Percentiles rank a stretch among this genome's conserved stretches.
Evolutionary conservation across 1,140 invertebrate species (phyloP).

Genomic region (Leptinotarsa defecta): DNA sequence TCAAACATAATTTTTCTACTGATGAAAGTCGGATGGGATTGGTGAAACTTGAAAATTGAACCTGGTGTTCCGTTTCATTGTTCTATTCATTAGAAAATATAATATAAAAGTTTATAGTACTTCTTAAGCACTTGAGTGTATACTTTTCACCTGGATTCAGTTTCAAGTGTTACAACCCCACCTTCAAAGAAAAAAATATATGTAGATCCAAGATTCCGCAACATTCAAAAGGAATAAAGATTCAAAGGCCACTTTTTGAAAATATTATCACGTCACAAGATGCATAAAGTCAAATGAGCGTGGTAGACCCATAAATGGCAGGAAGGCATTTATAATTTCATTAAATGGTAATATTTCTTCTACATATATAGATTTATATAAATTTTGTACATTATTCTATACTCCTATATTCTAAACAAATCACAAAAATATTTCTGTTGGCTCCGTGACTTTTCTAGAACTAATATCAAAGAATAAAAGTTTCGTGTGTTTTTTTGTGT

Average conservation of each 20-base stretch:
- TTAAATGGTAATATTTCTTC: conserved; percentile 52
- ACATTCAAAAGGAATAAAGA: conserved; percentile 38
- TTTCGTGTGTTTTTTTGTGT: conserved; percentile 32
- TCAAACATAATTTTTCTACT: conserved; percentile 38
- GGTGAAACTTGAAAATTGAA: background rate
- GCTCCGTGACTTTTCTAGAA: conserved; percentile 45
- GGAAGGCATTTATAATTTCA: conserved; percentile 56
- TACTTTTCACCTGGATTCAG: background rate
- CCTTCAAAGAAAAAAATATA: conserved; percentile 17
- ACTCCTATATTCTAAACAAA: conserved; percentile 54
- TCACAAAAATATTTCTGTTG: conserved; percentile 57
- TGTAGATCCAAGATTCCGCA: conserved; percentile 38
- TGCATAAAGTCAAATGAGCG: conserved; percentile 48
- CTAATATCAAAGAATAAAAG: conserved; percentile 42
- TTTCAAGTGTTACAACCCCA: background rate
- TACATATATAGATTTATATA: conserved; percentile 57
- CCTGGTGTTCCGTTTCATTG: background rate
- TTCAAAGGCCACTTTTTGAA: conserved; percentile 54
- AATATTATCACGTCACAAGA: conserved; percentile 48
- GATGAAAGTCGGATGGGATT: conserved; percentile 8
- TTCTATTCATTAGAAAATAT: background rate
- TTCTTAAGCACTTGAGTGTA: conserved; percentile 1
- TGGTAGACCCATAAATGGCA: conserved; percentile 55
- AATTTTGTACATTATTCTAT: conserved; percentile 58
- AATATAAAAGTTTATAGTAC: background rate